Conservation (phyloP, 2,888 invertebrate genomes). For the Baronia brevicornis region DNA sequence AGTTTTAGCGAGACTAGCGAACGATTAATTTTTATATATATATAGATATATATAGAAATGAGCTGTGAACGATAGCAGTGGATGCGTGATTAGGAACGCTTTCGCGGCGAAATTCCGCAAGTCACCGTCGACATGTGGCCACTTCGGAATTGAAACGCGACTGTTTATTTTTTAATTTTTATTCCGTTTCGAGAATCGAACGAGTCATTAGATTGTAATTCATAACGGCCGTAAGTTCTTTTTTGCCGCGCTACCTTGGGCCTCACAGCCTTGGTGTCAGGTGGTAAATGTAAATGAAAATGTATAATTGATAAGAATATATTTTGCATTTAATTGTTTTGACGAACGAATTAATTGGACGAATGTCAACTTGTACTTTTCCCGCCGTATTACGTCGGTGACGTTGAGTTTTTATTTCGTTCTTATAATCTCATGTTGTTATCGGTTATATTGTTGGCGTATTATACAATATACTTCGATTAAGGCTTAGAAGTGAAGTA, state of each 20-base stretch:
- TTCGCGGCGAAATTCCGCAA: constrained; percentile 38
- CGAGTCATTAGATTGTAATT: constrained; percentile 64
- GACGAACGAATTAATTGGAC: too few relatives aligned
- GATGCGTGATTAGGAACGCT: constrained; percentile 17
- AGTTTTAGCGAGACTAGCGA: too few relatives aligned
- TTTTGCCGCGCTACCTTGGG: constrained; percentile 28
- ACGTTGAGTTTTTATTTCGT: too few relatives aligned
- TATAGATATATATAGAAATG: too few relatives aligned
- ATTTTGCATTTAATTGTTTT: not conserved
- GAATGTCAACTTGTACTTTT: too few relatives aligned
- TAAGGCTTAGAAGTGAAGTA: too few relatives aligned
- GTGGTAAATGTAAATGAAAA: constrained; percentile 26
- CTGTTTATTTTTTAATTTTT: constrained; percentile 50
- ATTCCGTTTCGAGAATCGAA: constrained; percentile 48
- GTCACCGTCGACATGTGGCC: constrained; percentile 68
- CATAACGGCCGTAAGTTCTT: constrained; percentile 62
- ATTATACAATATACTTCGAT: too few relatives aligned
- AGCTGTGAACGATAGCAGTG: too few relatives aligned
- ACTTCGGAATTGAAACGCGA: constrained; percentile 55
- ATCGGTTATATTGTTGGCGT: too few relatives aligned
- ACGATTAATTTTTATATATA: too few relatives aligned
- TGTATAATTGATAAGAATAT: not conserved
- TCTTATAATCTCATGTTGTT: too few relatives aligned
- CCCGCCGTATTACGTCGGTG: too few relatives aligned
- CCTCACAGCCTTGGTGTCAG: constrained; percentile 34